A percentile compares a stretch with the other conserved stretches of the same genome.
Conservation (phyloP, 1,140 invertebrate species). For the Chrysoperla carnea region DNA sequence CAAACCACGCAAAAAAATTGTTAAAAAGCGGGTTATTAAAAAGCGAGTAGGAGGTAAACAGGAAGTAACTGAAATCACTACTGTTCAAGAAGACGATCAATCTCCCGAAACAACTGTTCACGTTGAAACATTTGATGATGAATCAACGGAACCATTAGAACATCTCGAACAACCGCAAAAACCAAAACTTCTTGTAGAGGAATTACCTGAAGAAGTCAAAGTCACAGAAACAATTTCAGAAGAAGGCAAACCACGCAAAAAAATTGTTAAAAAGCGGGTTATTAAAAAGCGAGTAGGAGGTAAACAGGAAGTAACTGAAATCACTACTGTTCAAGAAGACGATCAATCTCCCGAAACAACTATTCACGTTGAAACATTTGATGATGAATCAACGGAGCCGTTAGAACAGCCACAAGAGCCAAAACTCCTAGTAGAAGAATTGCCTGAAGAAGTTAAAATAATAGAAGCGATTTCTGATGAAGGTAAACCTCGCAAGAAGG, state of each 20-base stretch:
- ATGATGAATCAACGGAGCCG: slow-evolving; percentile 3
- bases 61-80: slow-evolving; percentile 21
- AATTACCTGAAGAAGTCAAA: slow-evolving; percentile 23
- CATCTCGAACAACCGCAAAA: too few relatives aligned
- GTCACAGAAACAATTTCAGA: slow-evolving; percentile 23
- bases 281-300: slow-evolving; percentile 21
- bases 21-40: slow-evolving; percentile 21
- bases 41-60: slow-evolving; percentile 17
- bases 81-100: slow-evolving; percentile 23
- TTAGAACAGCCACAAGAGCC: slow-evolving; percentile 16
- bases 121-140: slow-evolving; percentile 6
- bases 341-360: slow-evolving; percentile 20
- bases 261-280: slow-evolving; percentile 19
- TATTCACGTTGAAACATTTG: slow-evolving; percentile 3
- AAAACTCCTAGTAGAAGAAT: slow-evolving; percentile 14
- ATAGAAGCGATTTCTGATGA: slow-evolving; percentile 15
- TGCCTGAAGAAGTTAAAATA: slow-evolving; percentile 12
- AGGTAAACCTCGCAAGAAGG: slow-evolving; percentile 18
- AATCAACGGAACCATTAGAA: too few relatives aligned
- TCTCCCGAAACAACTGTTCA: slow-evolving; percentile 18
- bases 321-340: slow-evolving; percentile 24
- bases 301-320: slow-evolving; percentile 22
- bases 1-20: slow-evolving; percentile 18
- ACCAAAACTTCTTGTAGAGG: slow-evolving; percentile 8
- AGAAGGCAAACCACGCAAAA: slow-evolving; percentile 20